These are phyloP conservation scores for Irena cyanogastra DNA, from an alignment of 2,113 vertebrate genomes.

Conservation along the genomic window DNA sequence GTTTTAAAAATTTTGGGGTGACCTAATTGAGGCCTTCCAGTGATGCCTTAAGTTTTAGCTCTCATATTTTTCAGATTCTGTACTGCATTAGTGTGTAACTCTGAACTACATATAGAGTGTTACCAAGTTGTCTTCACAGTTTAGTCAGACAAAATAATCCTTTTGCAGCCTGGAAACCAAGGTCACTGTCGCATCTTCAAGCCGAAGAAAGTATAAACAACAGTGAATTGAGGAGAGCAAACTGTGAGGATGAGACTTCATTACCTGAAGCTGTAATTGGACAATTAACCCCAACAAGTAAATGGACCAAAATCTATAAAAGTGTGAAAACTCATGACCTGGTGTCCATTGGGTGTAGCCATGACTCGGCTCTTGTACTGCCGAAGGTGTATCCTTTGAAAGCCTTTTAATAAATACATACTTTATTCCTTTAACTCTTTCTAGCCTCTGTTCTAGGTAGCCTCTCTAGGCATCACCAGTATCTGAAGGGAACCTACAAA, in stretches of 20 bases:
- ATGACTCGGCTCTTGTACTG: not conserved
- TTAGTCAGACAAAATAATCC: not conserved
- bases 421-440: not conserved
- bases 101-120: not conserved
- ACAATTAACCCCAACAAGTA: not conserved
- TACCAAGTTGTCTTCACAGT: not conserved
- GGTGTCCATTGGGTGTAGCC: not conserved
- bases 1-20: not conserved
- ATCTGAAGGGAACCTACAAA: not conserved
- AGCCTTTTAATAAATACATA: not conserved
- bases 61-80: not conserved
- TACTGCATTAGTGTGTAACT: no score
- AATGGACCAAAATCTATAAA: not conserved
- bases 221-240: not conserved
- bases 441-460: not conserved
- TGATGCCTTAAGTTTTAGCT: not conserved
- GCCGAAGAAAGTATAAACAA: not conserved
- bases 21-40: not conserved
- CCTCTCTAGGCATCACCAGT: not conserved
- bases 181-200: not conserved
- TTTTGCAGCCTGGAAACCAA: not conserved
- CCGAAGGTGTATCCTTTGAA: not conserved
- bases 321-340: not conserved
- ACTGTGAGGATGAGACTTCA: not conserved
- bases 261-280: not conserved